A percentile compares a stretch with the other conserved stretches of the same genome.
These are phyloP conservation scores for Steinernema khuongi DNA, from an alignment of 1,140 invertebrate genomes.

Conservation along the genomic window DNA sequence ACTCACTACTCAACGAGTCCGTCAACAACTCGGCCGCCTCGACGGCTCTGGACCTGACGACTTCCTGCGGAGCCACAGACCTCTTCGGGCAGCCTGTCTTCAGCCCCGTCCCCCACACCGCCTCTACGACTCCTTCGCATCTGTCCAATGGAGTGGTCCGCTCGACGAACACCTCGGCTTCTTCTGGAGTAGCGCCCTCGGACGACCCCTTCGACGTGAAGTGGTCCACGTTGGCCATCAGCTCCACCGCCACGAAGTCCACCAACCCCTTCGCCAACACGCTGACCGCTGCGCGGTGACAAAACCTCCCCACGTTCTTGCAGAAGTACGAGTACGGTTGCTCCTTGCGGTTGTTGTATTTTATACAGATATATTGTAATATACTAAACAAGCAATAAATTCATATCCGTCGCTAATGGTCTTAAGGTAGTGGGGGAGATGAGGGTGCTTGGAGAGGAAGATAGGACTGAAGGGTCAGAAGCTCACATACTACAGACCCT, in stretches of 20 bases:
- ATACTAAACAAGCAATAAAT: too few species aligned
- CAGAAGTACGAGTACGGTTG: neutral
- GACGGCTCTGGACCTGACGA: neutral
- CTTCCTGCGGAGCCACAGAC: constrained; percentile 17
- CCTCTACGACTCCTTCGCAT: neutral
- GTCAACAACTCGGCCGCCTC: constrained; percentile 33
- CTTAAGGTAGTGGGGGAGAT: too few species aligned
- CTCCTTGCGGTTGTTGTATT: too few species aligned
- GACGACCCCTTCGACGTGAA: constrained; percentile 51
- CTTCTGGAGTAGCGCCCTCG: neutral
- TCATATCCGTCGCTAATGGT: too few species aligned
- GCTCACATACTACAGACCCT: too few species aligned
- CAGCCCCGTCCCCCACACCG: constrained; percentile 18
- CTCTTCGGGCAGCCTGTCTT: constrained; percentile 39
- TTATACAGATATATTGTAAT: too few species aligned
- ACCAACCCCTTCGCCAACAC: constrained; percentile 23
- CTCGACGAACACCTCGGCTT: neutral
- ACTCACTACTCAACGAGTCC: constrained; percentile 48
- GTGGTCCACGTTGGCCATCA: constrained; percentile 41
- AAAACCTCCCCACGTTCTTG: neutral
- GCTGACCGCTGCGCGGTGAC: neutral
- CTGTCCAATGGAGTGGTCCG: constrained; percentile 1
- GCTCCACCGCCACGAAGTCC: neutral
- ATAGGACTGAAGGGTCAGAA: too few species aligned
- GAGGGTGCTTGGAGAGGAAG: too few species aligned